These are phyloP conservation scores for Gnathonemus longibarbis DNA, from an alignment of 2,113 vertebrate genomes.

Conservation along the genomic window DNA sequence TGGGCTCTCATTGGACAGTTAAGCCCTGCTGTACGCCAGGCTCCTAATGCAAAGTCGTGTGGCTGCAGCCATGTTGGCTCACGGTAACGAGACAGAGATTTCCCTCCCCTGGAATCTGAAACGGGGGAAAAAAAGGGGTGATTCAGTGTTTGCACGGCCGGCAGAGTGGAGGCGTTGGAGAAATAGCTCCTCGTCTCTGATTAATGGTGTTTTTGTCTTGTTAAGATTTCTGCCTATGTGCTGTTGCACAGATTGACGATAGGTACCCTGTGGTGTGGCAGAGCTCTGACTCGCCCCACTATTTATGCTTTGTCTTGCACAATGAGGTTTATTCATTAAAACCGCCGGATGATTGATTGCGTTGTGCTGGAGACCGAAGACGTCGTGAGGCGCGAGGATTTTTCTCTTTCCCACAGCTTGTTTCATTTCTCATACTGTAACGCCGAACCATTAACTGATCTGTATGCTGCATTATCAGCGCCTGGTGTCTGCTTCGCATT, in stretches of 20 bases:
- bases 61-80: background rate
- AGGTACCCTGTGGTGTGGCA: background rate
- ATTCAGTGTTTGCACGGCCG: background rate
- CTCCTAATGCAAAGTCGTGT: background rate
- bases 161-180: background rate
- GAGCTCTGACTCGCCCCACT: background rate
- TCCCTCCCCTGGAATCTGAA: background rate
- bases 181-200: background rate
- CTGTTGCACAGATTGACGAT: background rate
- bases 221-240: background rate
- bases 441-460: conserved; percentile 38
- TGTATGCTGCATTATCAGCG: conserved; percentile 42
- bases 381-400: background rate
- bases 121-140: background rate
- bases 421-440: background rate
- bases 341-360: background rate
- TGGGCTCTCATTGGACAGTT: background rate
- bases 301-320: background rate
- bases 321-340: conserved; percentile 15
- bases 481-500: conserved; percentile 49
- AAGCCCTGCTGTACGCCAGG: background rate
- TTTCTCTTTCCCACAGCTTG: background rate
- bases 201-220: conserved; percentile 1
- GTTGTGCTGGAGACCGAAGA: background rate
- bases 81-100: background rate